A percentile compares a stretch with the other conserved stretches of the same genome.
phyloP scores from a whole-genome alignment of 2,113 vertebrate genomes.

The Marmota monax region DNA sequence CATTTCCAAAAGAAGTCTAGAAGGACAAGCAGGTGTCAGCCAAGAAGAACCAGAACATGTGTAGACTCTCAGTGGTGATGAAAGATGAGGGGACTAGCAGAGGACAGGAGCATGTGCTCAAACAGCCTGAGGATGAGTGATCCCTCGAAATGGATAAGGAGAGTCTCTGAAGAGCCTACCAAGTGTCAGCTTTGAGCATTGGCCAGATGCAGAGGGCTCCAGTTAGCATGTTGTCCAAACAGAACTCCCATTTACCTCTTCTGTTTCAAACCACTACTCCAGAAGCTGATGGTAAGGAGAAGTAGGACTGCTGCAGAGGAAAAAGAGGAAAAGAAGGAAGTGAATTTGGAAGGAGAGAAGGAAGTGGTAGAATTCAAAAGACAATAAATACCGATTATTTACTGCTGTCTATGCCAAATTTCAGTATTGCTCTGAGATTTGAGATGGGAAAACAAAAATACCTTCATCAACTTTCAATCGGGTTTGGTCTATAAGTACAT shows the following conservation, averaged over 20 bases:
- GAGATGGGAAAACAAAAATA: background rate
- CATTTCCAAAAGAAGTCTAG: background rate
- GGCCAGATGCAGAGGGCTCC: background rate
- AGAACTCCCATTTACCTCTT: background rate
- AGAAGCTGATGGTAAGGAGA: background rate
- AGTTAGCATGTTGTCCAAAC: background rate
- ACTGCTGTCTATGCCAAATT: background rate
- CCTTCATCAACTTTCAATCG: background rate
- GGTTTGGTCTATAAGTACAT: background rate
- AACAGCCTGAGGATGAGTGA: rapidly evolving
- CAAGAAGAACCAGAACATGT: background rate
- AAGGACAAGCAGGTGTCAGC: background rate
- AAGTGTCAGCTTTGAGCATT: background rate
- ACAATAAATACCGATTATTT: background rate
- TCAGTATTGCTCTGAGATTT: background rate
- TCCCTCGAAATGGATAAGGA: background rate
- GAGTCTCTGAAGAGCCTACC: background rate
- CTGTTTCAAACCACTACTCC: background rate
- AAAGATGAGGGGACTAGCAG: rapidly evolving
- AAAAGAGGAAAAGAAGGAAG: background rate
- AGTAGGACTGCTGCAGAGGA: background rate
- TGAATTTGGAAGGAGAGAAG: background rate
- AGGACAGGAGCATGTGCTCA: background rate
- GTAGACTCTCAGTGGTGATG: background rate
- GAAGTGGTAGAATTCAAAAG: background rate